phyloP scores from a whole-genome alignment of 2,797 vertebrate genomes.

The Mormyrops boulengeri region DNA sequence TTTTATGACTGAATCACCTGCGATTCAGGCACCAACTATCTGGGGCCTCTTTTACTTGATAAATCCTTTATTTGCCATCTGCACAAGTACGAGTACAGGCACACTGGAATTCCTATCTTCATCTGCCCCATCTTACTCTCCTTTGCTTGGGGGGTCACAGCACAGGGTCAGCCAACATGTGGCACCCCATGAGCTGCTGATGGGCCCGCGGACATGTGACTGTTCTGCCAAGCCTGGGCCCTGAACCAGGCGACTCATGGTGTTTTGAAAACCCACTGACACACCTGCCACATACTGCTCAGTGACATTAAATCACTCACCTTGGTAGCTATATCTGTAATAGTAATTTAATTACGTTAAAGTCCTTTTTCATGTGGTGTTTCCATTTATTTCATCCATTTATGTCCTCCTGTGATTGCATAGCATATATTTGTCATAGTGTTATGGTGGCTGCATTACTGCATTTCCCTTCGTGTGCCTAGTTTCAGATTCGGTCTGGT shows the following conservation, averaged over 20 bases:
- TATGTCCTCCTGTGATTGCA: background rate
- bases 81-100: background rate
- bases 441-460: background rate
- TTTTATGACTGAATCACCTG: background rate
- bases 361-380: background rate
- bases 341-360: background rate
- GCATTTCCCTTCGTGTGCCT: background rate
- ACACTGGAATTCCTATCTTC: background rate
- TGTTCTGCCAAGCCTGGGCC: background rate
- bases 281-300: background rate
- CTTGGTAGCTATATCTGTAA: background rate
- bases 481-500: background rate
- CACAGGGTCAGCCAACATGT: background rate
- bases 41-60: background rate
- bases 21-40: background rate
- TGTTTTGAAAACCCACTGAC: background rate
- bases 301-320: background rate
- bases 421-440: background rate
- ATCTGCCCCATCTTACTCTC: background rate
- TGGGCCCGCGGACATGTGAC: background rate
- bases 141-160: background rate
- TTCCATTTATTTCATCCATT: background rate
- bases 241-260: background rate
- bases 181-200: background rate
- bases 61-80: background rate